Evolutionary conservation across 2,113 vertebrate species (phyloP), one percentile per base, ranked within the genome.

Genomic region (Lepus americanus): DNA sequence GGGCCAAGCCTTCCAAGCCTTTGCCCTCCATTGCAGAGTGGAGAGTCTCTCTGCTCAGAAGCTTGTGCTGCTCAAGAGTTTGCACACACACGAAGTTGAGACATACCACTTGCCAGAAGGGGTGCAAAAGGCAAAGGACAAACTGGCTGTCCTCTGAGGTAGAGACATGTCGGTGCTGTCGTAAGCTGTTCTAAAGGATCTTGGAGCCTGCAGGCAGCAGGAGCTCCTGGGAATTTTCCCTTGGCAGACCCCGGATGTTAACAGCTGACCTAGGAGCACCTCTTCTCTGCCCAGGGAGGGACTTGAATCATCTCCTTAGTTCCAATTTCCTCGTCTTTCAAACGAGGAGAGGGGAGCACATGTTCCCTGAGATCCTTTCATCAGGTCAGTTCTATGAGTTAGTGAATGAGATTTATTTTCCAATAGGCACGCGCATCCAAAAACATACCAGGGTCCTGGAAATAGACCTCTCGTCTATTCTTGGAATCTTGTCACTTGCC

Each of bases 41-140:
- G 55, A 87, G 39, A 44, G 69, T 55, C 78, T 82, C 55, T 86
- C 13, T 27, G 81, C n/a, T 89, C 69, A 69, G 76, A 19, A 70
- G 67, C 44, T 70, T 63, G 29, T 8, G 27, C 72, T 16, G 44
- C 29, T 70, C 20, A 72, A 73, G 80, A n/a, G 92, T 82, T 95
- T 96, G 81, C 92, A 82, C 72, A 97, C 96, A 64, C 84, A 72
- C 36, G 7, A 29, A 51, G 72, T 95, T 96, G 84, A 81, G 97
- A 96, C 96, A 97, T n/a, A 39, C 77, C n/a, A 27, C 92, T 82
- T 64, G 88, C 69, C 88, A 55, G 55, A 88, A 67, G n/a, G 19
- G 1, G 72, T 63, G 25, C 36, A 19, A 55, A 81, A 97, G 67
- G 79, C 87, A 66, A 95, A 92, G 89, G 81, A 67, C 33, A 19